These are phyloP conservation scores for Amphipoea lucens DNA, from an alignment of 2,888 invertebrate genomes.

Conservation along the genomic window DNA sequence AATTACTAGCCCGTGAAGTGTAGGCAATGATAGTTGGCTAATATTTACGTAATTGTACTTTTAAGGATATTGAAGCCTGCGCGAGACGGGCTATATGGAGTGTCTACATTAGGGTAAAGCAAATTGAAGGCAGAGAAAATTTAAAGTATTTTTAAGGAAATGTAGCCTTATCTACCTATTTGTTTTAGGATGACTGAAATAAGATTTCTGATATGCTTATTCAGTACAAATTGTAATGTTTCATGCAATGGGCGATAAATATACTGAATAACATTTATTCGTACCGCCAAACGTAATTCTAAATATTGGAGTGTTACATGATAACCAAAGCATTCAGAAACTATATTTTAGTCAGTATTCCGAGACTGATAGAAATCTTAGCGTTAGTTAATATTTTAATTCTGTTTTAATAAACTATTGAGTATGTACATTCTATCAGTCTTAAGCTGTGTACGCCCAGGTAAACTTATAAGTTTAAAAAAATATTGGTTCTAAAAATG, in stretches of 20 bases:
- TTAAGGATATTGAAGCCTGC: constrained; percentile 49
- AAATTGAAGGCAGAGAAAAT: constrained; percentile 43
- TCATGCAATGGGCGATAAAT: constrained; percentile 27
- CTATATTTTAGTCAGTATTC: constrained; percentile 63
- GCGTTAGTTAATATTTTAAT: constrained; percentile 54
- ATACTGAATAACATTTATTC: constrained; percentile 40
- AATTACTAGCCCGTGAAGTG: constrained; percentile 47
- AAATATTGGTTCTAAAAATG: constrained; percentile 6
- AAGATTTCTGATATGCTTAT: constrained; percentile 60
- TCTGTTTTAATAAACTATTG: constrained; percentile 46
- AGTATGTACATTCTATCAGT: constrained; percentile 58
- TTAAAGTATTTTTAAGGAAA: constrained; percentile 49
- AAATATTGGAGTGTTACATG: constrained; percentile 27
- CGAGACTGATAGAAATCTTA: constrained; percentile 69
- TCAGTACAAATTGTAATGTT: constrained; percentile 38
- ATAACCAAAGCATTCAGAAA: constrained; percentile 63
- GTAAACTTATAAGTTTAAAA: constrained; percentile 20
- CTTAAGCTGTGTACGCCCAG: constrained; percentile 48
- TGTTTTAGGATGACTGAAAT: constrained; percentile 67
- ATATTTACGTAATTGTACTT: constrained; percentile 59
- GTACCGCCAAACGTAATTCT: constrained; percentile 15
- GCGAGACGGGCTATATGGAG: constrained; percentile 29
- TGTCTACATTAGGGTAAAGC: constrained; percentile 44
- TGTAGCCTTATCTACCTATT: constrained; percentile 62
- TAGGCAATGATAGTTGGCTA: constrained; percentile 49